These are phyloP conservation scores for Caenorhabditis briggsae DNA, from an alignment of 1,140 invertebrate genomes.

Conservation along the genomic window DNA sequence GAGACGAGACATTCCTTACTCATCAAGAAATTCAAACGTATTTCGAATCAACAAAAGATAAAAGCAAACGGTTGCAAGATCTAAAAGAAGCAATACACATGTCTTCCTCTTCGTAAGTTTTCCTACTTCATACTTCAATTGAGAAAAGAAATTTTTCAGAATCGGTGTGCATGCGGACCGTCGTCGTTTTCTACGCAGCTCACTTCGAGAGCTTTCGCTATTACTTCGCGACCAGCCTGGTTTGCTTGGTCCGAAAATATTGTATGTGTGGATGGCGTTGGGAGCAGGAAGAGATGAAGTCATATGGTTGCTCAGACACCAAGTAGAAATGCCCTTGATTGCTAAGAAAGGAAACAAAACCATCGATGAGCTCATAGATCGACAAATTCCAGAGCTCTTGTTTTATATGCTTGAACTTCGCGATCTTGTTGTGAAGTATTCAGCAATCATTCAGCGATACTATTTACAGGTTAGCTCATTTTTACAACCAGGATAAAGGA, in stretches of 20 bases:
- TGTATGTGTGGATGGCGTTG: slow-evolving; percentile 94
- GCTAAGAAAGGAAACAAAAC: slow-evolving; percentile 79
- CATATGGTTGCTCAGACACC: slow-evolving; percentile 6
- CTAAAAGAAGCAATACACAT: background rate
- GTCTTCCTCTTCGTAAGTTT: slow-evolving; percentile 20
- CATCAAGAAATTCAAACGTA: slow-evolving; percentile 65
- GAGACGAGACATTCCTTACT: slow-evolving; percentile 87
- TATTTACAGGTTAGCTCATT: slow-evolving; percentile 84
- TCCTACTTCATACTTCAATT: background rate
- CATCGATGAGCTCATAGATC: slow-evolving; percentile 76
- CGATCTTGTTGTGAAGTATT: slow-evolving; percentile 82
- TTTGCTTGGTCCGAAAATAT: slow-evolving; percentile 85
- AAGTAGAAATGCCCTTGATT: background rate
- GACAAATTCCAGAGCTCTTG: slow-evolving; percentile 94
- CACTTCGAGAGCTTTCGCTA: slow-evolving; percentile 92
- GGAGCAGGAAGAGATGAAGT: slow-evolving; percentile 96
- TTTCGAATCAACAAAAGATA: slow-evolving; percentile 31
- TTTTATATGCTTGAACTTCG: slow-evolving; percentile 97
- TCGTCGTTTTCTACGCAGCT: slow-evolving; percentile 93
- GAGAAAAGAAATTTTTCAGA: slow-evolving; percentile 38
- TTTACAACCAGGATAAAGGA: background rate
- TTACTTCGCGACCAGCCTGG: slow-evolving; percentile 98
- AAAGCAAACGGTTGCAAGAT: slow-evolving; percentile 28
- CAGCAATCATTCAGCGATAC: slow-evolving; percentile 96
- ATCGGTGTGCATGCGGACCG: slow-evolving; percentile 84